These are phyloP conservation scores for Podarcis siculus DNA, from an alignment of 2,797 vertebrate species.

Conservation along the genomic window DNA sequence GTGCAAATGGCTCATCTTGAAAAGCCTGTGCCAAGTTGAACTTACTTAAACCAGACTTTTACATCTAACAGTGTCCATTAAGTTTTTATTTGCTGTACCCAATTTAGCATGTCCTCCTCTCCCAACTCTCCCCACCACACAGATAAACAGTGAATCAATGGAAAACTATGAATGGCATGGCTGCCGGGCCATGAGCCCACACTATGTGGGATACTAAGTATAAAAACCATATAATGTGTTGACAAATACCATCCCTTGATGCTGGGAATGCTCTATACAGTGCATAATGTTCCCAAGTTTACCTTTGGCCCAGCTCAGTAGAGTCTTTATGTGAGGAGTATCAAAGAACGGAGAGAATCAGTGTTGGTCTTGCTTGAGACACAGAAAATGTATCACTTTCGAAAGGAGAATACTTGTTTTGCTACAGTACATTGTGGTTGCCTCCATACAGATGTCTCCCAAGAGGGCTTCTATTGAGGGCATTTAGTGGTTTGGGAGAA, in stretches of 20 bases:
- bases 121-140: background rate
- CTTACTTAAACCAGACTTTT: conserved; percentile 22
- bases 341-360: background rate
- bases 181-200: conserved; percentile 39
- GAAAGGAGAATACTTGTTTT: conserved; percentile 16
- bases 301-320: conserved; percentile 10
- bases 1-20: conserved; percentile 9
- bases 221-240: conserved; percentile 19
- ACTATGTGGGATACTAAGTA: conserved; percentile 49
- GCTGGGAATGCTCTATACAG: background rate
- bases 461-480: conserved; percentile 35
- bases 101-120: conserved; percentile 19
- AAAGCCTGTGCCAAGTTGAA: background rate
- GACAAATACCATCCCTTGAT: background rate
- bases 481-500: conserved; percentile 57
- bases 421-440: conserved; percentile 52
- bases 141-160: conserved; percentile 26
- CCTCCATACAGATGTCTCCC: conserved; percentile 55
- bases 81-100: background rate
- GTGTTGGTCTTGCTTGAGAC: background rate
- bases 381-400: conserved; percentile 4
- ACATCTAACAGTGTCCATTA: background rate
- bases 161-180: conserved; percentile 32
- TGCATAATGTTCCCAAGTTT: conserved; percentile 27
- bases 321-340: conserved; percentile 17